Evolutionary conservation across 2,888 invertebrate genomes (phyloP).

Genomic region (Carcina quercana): DNA sequence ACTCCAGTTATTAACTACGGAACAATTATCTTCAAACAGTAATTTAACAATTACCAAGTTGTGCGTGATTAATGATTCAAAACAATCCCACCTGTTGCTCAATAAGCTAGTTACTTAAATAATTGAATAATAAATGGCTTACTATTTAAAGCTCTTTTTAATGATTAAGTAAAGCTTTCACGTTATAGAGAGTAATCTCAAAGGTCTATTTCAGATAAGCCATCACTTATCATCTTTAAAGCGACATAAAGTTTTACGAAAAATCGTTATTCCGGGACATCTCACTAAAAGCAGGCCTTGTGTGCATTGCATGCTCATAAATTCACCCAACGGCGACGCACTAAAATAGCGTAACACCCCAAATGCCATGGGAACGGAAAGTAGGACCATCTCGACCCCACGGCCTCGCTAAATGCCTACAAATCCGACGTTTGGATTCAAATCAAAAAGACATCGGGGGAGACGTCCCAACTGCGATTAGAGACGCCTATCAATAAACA

Average conservation of each 20-base stretch:
- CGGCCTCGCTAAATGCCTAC: slow-evolving; percentile 58
- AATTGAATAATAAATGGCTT: too few species aligned
- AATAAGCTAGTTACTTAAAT: too few species aligned
- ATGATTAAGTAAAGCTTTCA: too few species aligned
- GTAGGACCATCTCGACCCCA: slow-evolving; percentile 31
- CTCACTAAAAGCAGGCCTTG: slow-evolving; percentile 58
- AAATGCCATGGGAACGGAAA: slow-evolving; percentile 67
- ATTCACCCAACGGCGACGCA: slow-evolving; percentile 62
- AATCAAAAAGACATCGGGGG: slow-evolving; percentile 66
- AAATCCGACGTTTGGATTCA: slow-evolving; percentile 53
- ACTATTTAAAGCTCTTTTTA: not conserved
- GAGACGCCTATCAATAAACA: slow-evolving; percentile 64
- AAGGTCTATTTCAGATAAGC: slow-evolving; percentile 10
- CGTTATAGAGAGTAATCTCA: not conserved
- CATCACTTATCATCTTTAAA: slow-evolving; percentile 39
- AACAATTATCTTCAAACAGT: too few species aligned
- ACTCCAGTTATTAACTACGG: too few species aligned
- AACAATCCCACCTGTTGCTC: too few species aligned
- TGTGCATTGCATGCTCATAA: slow-evolving; percentile 60
- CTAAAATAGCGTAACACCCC: slow-evolving; percentile 72
- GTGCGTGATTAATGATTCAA: too few species aligned
- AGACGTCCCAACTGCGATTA: slow-evolving; percentile 49
- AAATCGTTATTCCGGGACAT: slow-evolving; percentile 56
- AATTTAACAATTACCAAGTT: too few species aligned
- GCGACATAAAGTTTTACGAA: slow-evolving; percentile 50